Evolutionary conservation across 2,888 invertebrate species (phyloP).

Genomic region (Eilema caniola): DNA sequence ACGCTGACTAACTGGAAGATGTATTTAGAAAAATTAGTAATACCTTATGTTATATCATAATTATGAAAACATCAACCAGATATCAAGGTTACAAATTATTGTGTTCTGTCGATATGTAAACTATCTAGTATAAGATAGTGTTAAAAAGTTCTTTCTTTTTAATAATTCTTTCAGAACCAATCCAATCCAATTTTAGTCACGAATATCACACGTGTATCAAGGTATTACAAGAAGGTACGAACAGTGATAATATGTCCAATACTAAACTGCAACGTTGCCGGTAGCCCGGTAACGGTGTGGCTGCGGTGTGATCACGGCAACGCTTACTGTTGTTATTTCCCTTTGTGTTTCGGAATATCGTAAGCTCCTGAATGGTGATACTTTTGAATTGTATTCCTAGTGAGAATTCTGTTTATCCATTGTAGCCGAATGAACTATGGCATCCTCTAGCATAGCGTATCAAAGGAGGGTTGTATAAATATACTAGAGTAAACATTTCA

Average conservation of each 20-base stretch:
- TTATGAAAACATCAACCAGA: not conserved
- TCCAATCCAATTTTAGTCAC: too few species aligned
- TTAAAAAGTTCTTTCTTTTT: too few species aligned
- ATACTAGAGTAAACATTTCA: not conserved
- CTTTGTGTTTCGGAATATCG: not conserved
- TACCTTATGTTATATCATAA: not conserved
- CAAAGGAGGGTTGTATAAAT: not conserved
- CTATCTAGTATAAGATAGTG: too few species aligned
- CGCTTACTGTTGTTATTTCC: not conserved
- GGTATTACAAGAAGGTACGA: too few species aligned
- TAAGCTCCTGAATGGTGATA: not conserved
- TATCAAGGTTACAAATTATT: too few species aligned
- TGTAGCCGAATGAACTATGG: not conserved
- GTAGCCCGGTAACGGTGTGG: not conserved
- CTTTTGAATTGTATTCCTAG: not conserved
- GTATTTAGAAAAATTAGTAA: not conserved
- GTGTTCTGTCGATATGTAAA: too few species aligned
- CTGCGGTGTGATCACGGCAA: not conserved
- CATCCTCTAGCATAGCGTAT: not conserved
- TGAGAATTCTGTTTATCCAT: not conserved
- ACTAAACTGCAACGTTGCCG: too few species aligned
- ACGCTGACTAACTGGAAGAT: not conserved
- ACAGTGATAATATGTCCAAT: too few species aligned
- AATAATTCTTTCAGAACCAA: too few species aligned
- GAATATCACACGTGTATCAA: too few species aligned